Base-by-base conservation (phyloP, 2,888 invertebrate genomes). In the Limnephilus marmoratus region DNA sequence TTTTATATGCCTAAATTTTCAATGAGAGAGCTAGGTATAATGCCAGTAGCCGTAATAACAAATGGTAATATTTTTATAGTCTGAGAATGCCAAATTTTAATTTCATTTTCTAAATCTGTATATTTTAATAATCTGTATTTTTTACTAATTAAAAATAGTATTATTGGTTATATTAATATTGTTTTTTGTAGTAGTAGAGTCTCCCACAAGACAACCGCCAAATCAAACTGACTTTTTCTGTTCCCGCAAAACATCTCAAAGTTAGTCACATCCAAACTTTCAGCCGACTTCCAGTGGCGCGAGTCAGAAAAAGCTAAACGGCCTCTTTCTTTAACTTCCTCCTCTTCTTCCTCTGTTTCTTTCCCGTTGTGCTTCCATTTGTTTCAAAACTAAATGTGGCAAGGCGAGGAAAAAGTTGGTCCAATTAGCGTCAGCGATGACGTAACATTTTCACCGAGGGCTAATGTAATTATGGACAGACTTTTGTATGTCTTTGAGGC, bases 361-460 rank as follows among this genome's bases (percentile, higher is more conserved):
- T 88, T 68, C 24, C n/a, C 81, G 81, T 13, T 15, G 80, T 37
- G 34, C 88, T 41, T 88, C 31, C 88, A 31, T 87, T 87, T 49
- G 53, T 87, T 87, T n/a, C 68, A 12, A 34, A 88, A 68, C 41
- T 41, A n/a, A 81, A 45, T 37, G 81, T 90, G 90, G 81, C 81
- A 45, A 68, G 68, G 68, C 68, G n/a, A 68, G 24, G 68, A 68
- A n/a, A 68, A 90, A 90, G 81, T 90, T 90, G 18, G 81, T n/a
- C 81, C 90, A 90, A 90, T 90, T 90, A 90, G 45, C 81, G 90
- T 90, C 90, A 90, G 81, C 41, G 81, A 81, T 81, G 90, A 81
- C 90, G 90, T 81, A 81, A 88, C 31, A 37, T 81, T 53, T 68
- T 29, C 31, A 68, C 87, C 68, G 29, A 68, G 2, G 15, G 87